phyloP scores from a whole-genome alignment of 1,140 invertebrate genomes.

The Drosophila tani region DNA sequence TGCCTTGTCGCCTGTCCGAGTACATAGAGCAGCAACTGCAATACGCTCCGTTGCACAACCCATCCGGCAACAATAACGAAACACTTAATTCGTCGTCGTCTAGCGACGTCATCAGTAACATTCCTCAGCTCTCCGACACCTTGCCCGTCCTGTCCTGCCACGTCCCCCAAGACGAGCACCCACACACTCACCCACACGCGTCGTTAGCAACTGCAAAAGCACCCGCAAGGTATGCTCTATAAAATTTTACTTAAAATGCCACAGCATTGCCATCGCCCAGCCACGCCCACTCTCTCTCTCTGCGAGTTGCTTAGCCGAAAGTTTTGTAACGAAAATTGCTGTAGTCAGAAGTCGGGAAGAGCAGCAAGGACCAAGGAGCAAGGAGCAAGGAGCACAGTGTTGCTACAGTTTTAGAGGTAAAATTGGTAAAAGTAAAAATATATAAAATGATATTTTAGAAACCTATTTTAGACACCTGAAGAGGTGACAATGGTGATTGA shows the following conservation, averaged over 20 bases:
- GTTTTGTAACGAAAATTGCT: slow-evolving; percentile 63
- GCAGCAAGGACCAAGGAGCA: slow-evolving; percentile 21
- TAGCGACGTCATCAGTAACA: slow-evolving; percentile 59
- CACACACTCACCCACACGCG: slow-evolving; percentile 4
- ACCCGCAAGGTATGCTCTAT: slow-evolving; percentile 74
- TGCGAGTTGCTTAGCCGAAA: slow-evolving; percentile 52
- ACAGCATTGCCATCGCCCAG: slow-evolving; percentile 59
- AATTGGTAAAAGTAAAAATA: not conserved
- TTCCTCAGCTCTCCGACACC: slow-evolving; percentile 51
- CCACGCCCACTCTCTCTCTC: slow-evolving; percentile 56
- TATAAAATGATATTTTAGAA: not conserved
- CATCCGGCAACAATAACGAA: slow-evolving; percentile 62
- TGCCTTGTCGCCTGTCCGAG: slow-evolving; percentile 46
- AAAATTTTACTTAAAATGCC: slow-evolving; percentile 81
- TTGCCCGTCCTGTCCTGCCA: slow-evolving; percentile 1
- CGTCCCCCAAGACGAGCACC: slow-evolving; percentile 6
- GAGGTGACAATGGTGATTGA: too few relatives aligned
- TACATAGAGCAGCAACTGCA: slow-evolving; percentile 29
- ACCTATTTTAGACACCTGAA: too few relatives aligned
- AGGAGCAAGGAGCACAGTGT: not conserved
- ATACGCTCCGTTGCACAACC: slow-evolving; percentile 61
- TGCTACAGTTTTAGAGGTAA: not conserved
- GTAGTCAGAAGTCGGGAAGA: slow-evolving; percentile 38
- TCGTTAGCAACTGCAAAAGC: slow-evolving; percentile 36
- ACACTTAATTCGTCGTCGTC: slow-evolving; percentile 72